phyloP scores from a whole-genome alignment of 2,888 invertebrate genomes.

The Catotricha subobsoleta region DNA sequence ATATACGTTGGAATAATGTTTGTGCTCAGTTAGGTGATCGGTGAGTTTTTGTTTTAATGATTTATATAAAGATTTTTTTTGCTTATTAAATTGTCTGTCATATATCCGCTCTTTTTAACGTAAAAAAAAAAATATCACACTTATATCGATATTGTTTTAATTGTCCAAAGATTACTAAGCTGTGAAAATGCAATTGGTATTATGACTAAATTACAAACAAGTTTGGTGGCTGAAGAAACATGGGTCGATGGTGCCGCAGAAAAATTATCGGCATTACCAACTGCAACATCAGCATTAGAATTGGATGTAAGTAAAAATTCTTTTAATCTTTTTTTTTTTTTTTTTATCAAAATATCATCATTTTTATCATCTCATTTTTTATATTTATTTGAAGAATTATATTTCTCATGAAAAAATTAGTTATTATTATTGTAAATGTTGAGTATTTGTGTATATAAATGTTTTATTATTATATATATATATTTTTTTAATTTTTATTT shows the following conservation, averaged over 20 bases:
- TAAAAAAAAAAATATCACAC: too few species aligned
- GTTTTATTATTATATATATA: too few species aligned
- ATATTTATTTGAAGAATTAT: too few species aligned
- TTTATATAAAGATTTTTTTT: neutral
- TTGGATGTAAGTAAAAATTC: conserved; percentile 31
- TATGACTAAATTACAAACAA: conserved; percentile 76
- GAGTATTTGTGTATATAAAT: neutral
- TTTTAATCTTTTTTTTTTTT: too few species aligned
- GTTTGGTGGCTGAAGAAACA: conserved; percentile 69
- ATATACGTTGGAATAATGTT: conserved; percentile 80
- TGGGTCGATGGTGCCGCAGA: conserved; percentile 77
- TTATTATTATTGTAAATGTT: neutral
- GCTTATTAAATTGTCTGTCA: neutral
- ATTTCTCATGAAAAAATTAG: too few species aligned
- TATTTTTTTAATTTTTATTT: too few species aligned
- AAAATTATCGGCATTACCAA: conserved; percentile 58
- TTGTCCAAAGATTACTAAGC: conserved; percentile 71
- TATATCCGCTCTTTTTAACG: too few species aligned
- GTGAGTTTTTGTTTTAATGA: conserved; percentile 25
- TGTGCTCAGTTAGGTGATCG: conserved; percentile 75
- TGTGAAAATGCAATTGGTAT: conserved; percentile 82
- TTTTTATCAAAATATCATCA: too few species aligned
- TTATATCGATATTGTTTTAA: too few species aligned
- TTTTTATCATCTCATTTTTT: too few species aligned
- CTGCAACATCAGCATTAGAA: conserved; percentile 34